Evolutionary conservation across 2,113 vertebrate genomes (phyloP).

Genomic region (Tragulus kanchil): DNA sequence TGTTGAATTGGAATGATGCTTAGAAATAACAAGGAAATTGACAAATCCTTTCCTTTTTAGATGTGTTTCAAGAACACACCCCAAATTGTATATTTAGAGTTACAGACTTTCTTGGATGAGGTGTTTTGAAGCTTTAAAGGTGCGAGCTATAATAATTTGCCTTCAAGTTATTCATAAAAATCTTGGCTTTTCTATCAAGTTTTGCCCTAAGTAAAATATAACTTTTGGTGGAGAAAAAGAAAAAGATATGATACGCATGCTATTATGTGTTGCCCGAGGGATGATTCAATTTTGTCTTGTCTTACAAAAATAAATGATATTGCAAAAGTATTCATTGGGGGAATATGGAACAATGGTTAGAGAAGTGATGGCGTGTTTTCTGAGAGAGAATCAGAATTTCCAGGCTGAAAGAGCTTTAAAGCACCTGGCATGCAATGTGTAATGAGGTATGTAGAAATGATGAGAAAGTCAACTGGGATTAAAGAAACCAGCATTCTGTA

Average conservation of each 20-base stretch:
- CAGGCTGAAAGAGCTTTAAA: background rate
- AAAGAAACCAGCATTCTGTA: slow-evolving; percentile 20
- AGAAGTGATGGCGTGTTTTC: slow-evolving; percentile 16
- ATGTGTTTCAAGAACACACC: slow-evolving; percentile 54
- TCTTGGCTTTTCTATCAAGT: slow-evolving; percentile 75
- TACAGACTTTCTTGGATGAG: slow-evolving; percentile 59
- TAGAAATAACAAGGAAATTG: slow-evolving; percentile 56
- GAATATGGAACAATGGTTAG: slow-evolving; percentile 51
- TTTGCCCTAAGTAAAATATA: slow-evolving; percentile 68
- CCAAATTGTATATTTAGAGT: slow-evolving; percentile 57
- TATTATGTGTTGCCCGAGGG: slow-evolving; percentile 75
- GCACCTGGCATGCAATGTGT: background rate
- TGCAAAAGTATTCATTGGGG: slow-evolving; percentile 73
- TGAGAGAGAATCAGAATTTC: slow-evolving; percentile 49
- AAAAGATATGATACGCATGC: slow-evolving; percentile 54
- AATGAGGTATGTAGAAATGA: background rate
- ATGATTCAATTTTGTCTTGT: slow-evolving; percentile 81
- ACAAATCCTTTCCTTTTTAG: slow-evolving; percentile 44
- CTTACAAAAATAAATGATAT: slow-evolving; percentile 84
- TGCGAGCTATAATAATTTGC: slow-evolving; percentile 78
- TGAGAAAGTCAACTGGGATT: slow-evolving; percentile 7
- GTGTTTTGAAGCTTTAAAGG: slow-evolving; percentile 74
- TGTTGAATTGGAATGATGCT: slow-evolving; percentile 45
- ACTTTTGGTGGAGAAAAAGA: slow-evolving; percentile 61
- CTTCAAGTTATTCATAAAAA: slow-evolving; percentile 79